A percentile compares a stretch with the other conserved stretches of the same genome.
phyloP scores from a whole-genome alignment of 2,888 invertebrate species.

The Tanytarsus gracilentus region DNA sequence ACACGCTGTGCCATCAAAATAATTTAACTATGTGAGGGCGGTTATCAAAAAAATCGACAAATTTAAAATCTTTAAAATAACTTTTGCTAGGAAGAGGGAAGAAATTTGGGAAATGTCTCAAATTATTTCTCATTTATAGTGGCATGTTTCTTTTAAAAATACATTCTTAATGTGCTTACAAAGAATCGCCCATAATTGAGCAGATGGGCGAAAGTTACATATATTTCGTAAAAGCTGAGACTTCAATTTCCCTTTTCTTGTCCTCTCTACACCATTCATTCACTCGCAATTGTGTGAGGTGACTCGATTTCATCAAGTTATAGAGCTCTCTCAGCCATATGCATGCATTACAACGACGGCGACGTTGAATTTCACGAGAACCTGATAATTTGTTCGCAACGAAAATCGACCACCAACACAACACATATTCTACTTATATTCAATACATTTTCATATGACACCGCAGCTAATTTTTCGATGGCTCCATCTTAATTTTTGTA shows the following conservation, averaged over 20 bases:
- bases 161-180: no score
- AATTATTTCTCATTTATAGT: no score
- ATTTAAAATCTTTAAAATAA: no score
- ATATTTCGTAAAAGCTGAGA: not conserved
- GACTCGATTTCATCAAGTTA: conserved; percentile 11
- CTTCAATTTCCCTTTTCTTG: conserved; percentile 11
- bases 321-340: not conserved
- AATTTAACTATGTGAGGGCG: no score
- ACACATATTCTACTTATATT: not conserved
- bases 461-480: not conserved
- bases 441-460: not conserved
- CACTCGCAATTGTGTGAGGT: conserved; percentile 4
- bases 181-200: no score
- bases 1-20: no score
- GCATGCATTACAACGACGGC: not conserved
- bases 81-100: no score
- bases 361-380: conserved; percentile 22
- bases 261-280: not conserved
- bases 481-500: no score
- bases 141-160: no score
- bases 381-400: conserved; percentile 26
- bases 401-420: conserved; percentile 17
- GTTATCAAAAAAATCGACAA: no score
- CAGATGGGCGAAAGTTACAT: no score
- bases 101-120: no score